Conservation (phyloP, 2,113 vertebrate genomes). For the Galemys pyrenaicus region DNA sequence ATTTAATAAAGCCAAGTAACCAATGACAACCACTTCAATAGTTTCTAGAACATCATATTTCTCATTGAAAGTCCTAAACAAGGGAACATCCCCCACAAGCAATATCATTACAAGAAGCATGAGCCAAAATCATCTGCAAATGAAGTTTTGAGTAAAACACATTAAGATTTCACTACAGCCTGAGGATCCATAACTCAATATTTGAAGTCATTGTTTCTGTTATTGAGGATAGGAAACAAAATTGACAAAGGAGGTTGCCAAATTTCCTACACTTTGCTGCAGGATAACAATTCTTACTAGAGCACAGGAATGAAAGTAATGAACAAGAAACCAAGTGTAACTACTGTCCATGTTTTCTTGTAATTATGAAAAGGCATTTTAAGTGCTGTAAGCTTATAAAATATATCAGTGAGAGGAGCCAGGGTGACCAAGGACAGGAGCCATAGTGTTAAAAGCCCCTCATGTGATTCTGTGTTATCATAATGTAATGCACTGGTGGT, state of each 20-base stretch:
- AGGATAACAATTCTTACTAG: constrained; percentile 37
- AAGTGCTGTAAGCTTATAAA: not conserved
- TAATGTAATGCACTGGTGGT: too few species aligned
- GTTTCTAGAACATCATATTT: constrained; percentile 65
- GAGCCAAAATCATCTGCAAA: constrained; percentile 62
- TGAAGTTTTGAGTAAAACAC: constrained; percentile 62
- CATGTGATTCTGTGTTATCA: not conserved
- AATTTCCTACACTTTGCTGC: constrained; percentile 40
- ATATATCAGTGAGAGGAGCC: not conserved
- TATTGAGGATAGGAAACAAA: constrained; percentile 37
- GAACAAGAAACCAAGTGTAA: not conserved
- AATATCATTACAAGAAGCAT: constrained; percentile 55
- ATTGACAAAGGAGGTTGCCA: constrained; percentile 31
- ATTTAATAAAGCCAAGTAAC: constrained; percentile 71
- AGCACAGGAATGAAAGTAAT: not conserved
- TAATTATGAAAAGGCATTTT: not conserved
- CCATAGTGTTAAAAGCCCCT: not conserved
- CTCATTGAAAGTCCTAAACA: constrained; percentile 58
- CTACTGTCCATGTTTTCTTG: not conserved
- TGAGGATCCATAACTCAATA: constrained; percentile 64
- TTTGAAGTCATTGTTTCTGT: constrained; percentile 49
- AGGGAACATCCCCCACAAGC: constrained; percentile 32
- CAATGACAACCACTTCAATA: constrained; percentile 58
- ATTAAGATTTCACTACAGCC: constrained; percentile 65
- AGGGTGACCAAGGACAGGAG: not conserved